Base-by-base conservation (phyloP, 2,888 invertebrate species). In the Lithodes maja region DNA sequence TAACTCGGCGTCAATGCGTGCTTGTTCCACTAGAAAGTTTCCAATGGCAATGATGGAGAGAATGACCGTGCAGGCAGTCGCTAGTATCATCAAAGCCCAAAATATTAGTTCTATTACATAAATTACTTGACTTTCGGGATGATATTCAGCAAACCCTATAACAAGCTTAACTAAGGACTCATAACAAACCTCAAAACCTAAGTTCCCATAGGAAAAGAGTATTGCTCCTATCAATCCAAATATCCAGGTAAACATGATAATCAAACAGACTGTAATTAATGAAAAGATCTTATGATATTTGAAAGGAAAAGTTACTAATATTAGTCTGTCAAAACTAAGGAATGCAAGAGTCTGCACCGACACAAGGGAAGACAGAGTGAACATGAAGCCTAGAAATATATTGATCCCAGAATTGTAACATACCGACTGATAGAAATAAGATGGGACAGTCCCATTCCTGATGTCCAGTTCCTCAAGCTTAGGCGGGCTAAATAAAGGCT, bases 1-100 rank as follows among this genome's bases (percentile, higher is more conserved):
- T 79, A 78, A 88, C 69, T 84, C 79, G 5, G 54, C 71, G 1
- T 54, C 71, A 33, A 83, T 80, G 9, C 80, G 68, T 2, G 53
- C 54, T 55, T 88, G 71, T 50, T 79, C 79, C 71, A 9, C n/a
- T 79, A 79, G 3, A 55, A 84, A 88, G 50, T 79, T 84, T n/a
- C 52, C n/a, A n/a, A 88, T 83, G 9, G 87, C 71, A 50, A 88
- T 12, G 49, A 55, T 12, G 53, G 87, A 88, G 15, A 84, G 80
- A 5, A 53, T 69, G 15, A 84, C 1, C 7, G 61, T 61, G 33
- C 33, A 33, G 61, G 61, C 61, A 7, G 12, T 61, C 61, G 12
- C 61, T 61, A 61, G 5, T 12, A 1, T 12, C 7, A 12, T 12
- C 0, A 61, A 0, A 33, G 33, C 0, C 33, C 33, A 33, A 33